Base-by-base conservation (phyloP, 2,113 vertebrate genomes). In the Gavialis gangeticus region DNA sequence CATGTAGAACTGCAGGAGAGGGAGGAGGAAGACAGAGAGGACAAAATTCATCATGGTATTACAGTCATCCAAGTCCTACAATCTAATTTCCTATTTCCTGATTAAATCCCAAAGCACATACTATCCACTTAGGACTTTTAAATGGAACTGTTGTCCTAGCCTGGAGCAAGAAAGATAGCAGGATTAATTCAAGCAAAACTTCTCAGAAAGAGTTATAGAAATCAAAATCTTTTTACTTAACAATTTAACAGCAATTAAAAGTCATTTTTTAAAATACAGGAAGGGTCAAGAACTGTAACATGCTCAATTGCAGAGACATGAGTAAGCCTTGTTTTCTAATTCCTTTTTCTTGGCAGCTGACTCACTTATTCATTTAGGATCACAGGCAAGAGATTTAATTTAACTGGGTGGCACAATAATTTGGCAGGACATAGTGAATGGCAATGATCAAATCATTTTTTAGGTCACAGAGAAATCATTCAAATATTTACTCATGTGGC, bases 161-260 rank as follows among this genome's bases (percentile, higher is more conserved):
- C 60, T 75, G 21, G 79, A 85, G 59, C 67, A 4, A 82, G 73
- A 93, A 64, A 75, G 5, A 16, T 15, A 24, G 12, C 22, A 83
- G 22, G 10, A 94, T 95, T 90, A 83, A 84, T 82, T 82, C 22
- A 54, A 91, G 37, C 15, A 28, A 92, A 78, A 27, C 85, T 17
- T 15, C 27, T 16, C 4, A 62, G 67, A 79, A 95, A 83, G 56
- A 81, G 88, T 66, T 24, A 46, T 3, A 87, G 37, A 69, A 37
- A 80, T 59, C 89, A 34, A 89, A 91, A 92, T 46, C 59, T 57
- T 63, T 63, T 1, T 55, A 22, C 77, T 10, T 73, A 85, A 18
- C 28, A 77, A 34, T 91, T 91, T 63, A 4, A 83, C 3, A 76
- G 7, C 21, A 34, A n/a, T 19, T 67, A 46, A 79, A 60, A 7